Evolutionary conservation across 2,113 vertebrate genomes (phyloP).

Genomic region (Brachyhypopomus gauderio): DNA sequence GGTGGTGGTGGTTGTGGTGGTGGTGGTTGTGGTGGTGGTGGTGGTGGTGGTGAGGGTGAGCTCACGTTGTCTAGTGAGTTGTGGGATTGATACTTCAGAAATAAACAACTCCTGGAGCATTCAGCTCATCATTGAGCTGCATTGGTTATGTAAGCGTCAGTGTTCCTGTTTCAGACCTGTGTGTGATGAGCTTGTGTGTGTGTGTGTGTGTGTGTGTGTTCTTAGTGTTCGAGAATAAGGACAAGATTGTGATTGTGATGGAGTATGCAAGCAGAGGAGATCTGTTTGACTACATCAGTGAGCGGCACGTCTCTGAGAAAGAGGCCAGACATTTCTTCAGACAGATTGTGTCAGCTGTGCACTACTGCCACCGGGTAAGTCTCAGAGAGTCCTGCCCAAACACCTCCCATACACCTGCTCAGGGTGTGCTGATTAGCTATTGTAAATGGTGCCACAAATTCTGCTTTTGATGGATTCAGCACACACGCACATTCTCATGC

Average conservation of each 20-base stretch:
- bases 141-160: conserved; percentile 58
- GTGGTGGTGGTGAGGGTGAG: too few relatives aligned
- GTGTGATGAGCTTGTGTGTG: conserved; percentile 13
- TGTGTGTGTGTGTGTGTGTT: not conserved
- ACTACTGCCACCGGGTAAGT: conserved; percentile 91
- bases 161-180: conserved; percentile 6
- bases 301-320: conserved; percentile 81
- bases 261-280: conserved; percentile 93
- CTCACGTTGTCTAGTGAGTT: too few relatives aligned
- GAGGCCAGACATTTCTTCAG: conserved; percentile 91
- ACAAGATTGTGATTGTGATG: conserved; percentile 98
- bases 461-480: not conserved
- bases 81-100: too few relatives aligned
- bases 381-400: too few relatives aligned
- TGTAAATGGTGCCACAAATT: too few relatives aligned
- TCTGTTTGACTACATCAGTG: conserved; percentile 92
- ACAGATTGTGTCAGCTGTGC: conserved; percentile 91
- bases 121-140: conserved; percentile 56
- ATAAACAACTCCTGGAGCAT: conserved; percentile 3
- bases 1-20: too few relatives aligned
- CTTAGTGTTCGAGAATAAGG: conserved; percentile 94
- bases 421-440: not conserved
- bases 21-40: too few relatives aligned
- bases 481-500: not conserved
- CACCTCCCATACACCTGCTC: too few relatives aligned